Evolutionary conservation across 2,113 vertebrate genomes (phyloP).

Genomic region (Phyllopteryx taeniolatus): DNA sequence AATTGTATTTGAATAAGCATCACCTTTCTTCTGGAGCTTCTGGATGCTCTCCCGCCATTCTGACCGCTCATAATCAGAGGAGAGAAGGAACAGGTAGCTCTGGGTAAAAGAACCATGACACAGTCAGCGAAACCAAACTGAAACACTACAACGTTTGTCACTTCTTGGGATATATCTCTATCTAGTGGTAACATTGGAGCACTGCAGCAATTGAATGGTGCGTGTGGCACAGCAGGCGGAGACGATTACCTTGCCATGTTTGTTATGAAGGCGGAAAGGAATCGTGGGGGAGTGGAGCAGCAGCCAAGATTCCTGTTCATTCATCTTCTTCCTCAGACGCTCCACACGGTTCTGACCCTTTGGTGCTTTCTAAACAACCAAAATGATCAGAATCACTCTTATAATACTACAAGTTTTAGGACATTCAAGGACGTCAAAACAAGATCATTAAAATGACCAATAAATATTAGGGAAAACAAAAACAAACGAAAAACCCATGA

Average conservation of each 20-base stretch:
- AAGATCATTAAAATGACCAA: no score
- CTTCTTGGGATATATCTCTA: conserved; percentile 25
- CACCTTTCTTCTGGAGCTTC: conserved; percentile 94
- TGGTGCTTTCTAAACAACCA: conserved; percentile 81
- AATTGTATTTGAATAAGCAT: background rate
- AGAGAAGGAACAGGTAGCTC: conserved; percentile 92
- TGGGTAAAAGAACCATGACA: conserved; percentile 39
- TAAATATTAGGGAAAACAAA: no score
- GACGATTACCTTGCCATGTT: conserved; percentile 88
- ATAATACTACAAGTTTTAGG: background rate
- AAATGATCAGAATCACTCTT: background rate
- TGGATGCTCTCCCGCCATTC: conserved; percentile 97
- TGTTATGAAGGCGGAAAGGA: conserved; percentile 95
- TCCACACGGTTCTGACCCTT: conserved; percentile 93
- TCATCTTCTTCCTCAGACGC: conserved; percentile 98
- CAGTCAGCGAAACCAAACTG: background rate
- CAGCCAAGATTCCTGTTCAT: conserved; percentile 94
- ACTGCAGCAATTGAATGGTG: background rate
- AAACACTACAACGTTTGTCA: no score
- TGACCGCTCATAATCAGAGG: conserved; percentile 91
- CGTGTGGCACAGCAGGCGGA: background rate
- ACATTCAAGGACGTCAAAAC: background rate
- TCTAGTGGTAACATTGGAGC: conserved; percentile 48
- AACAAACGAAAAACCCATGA: background rate
- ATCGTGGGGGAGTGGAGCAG: conserved; percentile 92